These are phyloP conservation scores for Uria aalge DNA, from an alignment of 2,113 vertebrate genomes.

Conservation along the genomic window DNA sequence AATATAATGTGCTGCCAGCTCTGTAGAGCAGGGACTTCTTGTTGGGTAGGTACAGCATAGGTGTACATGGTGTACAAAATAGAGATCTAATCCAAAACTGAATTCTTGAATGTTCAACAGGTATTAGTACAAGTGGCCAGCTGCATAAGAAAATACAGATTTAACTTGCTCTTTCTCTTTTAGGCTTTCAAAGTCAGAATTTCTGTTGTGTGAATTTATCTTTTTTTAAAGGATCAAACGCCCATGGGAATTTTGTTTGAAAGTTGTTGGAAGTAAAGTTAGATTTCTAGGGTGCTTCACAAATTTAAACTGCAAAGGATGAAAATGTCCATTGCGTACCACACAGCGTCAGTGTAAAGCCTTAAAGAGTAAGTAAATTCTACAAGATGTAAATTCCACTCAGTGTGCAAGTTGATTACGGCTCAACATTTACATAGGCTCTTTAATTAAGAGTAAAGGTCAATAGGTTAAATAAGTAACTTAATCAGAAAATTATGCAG, in stretches of 20 bases:
- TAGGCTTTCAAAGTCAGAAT: background rate
- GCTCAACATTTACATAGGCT: slow-evolving; percentile 79
- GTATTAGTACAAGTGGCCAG: background rate
- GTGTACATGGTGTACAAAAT: fast-evolving
- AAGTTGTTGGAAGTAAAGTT: background rate
- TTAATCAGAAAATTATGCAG: slow-evolving; percentile 84
- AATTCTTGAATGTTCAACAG: background rate
- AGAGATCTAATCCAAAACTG: background rate
- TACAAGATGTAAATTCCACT: slow-evolving; percentile 58
- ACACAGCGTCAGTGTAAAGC: background rate
- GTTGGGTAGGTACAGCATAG: background rate
- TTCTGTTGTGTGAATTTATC: background rate
- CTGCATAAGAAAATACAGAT: background rate
- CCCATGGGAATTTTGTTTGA: background rate
- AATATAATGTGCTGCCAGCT: background rate
- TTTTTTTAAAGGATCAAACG: background rate
- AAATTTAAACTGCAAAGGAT: background rate
- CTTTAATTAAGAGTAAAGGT: slow-evolving; percentile 83
- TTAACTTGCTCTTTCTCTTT: background rate
- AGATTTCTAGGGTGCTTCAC: background rate
- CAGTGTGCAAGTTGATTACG: slow-evolving; percentile 71
- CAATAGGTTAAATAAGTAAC: slow-evolving; percentile 85
- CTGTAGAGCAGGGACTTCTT: background rate
- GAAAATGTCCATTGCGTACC: background rate
- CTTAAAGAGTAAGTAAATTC: background rate